phyloP scores from a whole-genome alignment of 37 sponge, comb jelly and placozoan genomes.

The Bolinopsis microptera region DNA sequence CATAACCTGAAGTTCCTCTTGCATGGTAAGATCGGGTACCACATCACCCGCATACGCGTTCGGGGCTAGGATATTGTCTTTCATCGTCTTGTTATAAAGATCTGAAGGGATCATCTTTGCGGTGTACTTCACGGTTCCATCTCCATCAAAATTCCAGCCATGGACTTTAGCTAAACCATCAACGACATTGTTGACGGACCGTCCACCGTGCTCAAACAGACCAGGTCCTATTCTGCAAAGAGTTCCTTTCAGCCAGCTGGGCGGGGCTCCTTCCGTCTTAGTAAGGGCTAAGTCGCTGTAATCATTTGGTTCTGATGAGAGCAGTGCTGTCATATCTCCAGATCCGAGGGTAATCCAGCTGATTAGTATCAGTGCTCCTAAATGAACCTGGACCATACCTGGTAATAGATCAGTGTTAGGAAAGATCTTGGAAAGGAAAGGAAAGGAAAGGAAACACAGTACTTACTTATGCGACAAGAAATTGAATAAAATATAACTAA shows the following conservation, averaged over 20 bases:
- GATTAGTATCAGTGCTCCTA: background rate
- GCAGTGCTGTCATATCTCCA: background rate
- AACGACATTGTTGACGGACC: background rate
- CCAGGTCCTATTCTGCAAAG: constrained; percentile 12
- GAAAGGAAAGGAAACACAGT: no score
- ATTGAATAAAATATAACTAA: no score
- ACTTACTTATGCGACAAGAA: no score
- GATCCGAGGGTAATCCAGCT: background rate
- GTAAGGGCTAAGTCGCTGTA: background rate
- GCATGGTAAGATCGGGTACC: background rate
- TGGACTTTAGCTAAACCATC: constrained; percentile 48
- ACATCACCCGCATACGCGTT: background rate
- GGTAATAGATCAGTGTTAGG: no score
- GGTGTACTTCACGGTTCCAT: constrained; percentile 6
- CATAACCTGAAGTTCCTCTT: background rate
- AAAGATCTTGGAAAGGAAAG: no score
- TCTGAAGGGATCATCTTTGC: background rate
- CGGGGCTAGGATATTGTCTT: background rate
- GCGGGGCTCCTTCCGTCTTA: background rate
- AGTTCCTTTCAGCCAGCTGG: background rate
- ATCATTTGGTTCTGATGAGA: background rate
- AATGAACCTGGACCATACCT: background rate
- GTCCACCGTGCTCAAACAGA: constrained; percentile 13
- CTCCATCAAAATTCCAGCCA: background rate
- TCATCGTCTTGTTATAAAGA: background rate